phyloP scores from a whole-genome alignment of 2,888 invertebrate genomes.

The Xanthorhoe spadicearia region DNA sequence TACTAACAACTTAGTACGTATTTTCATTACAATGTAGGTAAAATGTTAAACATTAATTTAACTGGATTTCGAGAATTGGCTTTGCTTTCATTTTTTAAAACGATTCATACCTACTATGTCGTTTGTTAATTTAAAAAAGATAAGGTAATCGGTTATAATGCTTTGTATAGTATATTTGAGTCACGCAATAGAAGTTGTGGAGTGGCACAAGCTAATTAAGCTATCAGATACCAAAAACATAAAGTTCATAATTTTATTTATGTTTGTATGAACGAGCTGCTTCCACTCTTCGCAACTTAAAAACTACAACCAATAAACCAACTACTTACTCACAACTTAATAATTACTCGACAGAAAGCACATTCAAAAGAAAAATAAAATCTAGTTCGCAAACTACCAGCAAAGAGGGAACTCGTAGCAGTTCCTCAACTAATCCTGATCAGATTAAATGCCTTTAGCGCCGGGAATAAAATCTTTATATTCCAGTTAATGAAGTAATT shows the following conservation, averaged over 20 bases:
- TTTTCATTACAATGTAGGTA: not conserved
- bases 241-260: too few species aligned
- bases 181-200: too few species aligned
- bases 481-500: not conserved
- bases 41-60: not conserved
- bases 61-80: not conserved
- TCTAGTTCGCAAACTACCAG: not conserved
- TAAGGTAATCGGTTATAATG: too few species aligned
- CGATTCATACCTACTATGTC: too few species aligned
- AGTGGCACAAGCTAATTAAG: too few species aligned
- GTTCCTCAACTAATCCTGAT: slow-evolving; percentile 2
- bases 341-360: not conserved
- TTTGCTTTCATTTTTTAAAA: too few species aligned
- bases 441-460: not conserved
- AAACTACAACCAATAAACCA: not conserved
- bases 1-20: not conserved
- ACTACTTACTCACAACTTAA: not conserved
- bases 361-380: not conserved
- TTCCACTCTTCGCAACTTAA: too few species aligned
- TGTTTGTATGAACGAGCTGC: too few species aligned
- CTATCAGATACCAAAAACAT: too few species aligned
- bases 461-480: not conserved
- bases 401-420: slow-evolving; percentile 1
- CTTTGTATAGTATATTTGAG: too few species aligned
- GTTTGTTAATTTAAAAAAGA: too few species aligned